Evolutionary conservation across 1,140 invertebrate genomes (phyloP), one percentile per base, ranked within the genome.

Genomic region (Coptotermes formosanus): DNA sequence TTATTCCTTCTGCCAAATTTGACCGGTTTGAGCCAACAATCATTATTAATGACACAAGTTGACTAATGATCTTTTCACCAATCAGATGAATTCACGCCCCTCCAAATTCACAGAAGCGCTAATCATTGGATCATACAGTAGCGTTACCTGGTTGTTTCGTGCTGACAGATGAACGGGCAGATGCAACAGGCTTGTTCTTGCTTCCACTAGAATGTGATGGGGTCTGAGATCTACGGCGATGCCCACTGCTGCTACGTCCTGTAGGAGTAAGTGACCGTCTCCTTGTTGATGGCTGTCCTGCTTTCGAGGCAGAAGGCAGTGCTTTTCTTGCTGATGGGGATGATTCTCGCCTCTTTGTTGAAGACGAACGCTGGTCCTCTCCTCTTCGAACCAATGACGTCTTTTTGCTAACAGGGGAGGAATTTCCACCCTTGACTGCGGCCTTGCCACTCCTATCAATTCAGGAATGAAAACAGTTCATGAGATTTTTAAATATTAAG

Each of bases 191-290:
- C 64, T n/a, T 45, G 84, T 25, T 52, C 59, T 85, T 85, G 85
- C 30, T 11, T 21, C 82, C 48, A 44, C 25, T 64, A 6, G 85
- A 43, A 38, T 38, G 82, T 1, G 82, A 55, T 12, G 86, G 84
- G 3, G 86, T 52, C 23, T 83, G 43, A 6, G 86, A 87, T 14
- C 86, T 48, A 30, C 86, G 55, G 0, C 86, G 75, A 59, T 86
- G 85, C 38, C 75, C 52, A 59, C 69, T 59, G 7, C 64, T 52
- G 43, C 45, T 81, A 16, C 83, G 84, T 21, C 83, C 83, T 14
- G 75, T n/a, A 9, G 86, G 83, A 9, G 64, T 82, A 0, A 85
- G 86, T 4, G 86, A 85, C 9, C 83, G 21, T 48, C 85, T 87
- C 21, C 84, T 84, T 30, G 85, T 16, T 1, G 85, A 19, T 19